phyloP scores from a whole-genome alignment of 2,797 vertebrate species.

The Neosalanx taihuensis region DNA sequence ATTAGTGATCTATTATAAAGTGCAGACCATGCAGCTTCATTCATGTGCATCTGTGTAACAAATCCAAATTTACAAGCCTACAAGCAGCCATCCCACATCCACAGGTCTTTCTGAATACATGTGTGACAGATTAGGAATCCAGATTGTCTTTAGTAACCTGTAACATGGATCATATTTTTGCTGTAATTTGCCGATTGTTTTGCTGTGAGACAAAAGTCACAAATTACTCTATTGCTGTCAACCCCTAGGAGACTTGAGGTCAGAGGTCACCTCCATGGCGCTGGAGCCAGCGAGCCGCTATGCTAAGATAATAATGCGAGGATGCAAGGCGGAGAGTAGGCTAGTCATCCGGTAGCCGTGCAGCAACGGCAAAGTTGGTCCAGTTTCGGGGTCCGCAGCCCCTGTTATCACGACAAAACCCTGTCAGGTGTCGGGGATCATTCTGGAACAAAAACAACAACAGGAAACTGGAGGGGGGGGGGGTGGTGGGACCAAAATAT shows the following conservation, averaged over 20 bases:
- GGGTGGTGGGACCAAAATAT: neutral
- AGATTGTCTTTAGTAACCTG: no score
- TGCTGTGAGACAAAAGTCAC: neutral
- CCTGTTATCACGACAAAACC: conserved; percentile 55
- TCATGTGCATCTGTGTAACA: conserved; percentile 26
- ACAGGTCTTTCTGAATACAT: neutral
- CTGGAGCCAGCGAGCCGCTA: conserved; percentile 24
- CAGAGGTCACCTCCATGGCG: conserved; percentile 4
- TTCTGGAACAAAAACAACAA: conserved; percentile 64
- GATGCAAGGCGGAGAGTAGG: conserved; percentile 44
- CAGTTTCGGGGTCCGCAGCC: conserved; percentile 65
- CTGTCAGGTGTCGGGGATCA: conserved; percentile 58
- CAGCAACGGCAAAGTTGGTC: conserved; percentile 77
- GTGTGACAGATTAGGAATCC: neutral
- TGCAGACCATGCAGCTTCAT: conserved; percentile 60
- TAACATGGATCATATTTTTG: no score
- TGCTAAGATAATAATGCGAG: conserved; percentile 40
- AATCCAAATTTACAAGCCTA: neutral
- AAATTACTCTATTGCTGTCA: neutral
- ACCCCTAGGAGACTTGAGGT: neutral
- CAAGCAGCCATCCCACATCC: neutral
- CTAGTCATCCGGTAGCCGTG: conserved; percentile 56
- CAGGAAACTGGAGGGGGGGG: neutral
- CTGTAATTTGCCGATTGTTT: no score
- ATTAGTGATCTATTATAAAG: conserved; percentile 45